These are phyloP conservation scores for Bergia puertoricense DNA, from an alignment of 92 coral and sea anemone species.

Conservation along the genomic window DNA sequence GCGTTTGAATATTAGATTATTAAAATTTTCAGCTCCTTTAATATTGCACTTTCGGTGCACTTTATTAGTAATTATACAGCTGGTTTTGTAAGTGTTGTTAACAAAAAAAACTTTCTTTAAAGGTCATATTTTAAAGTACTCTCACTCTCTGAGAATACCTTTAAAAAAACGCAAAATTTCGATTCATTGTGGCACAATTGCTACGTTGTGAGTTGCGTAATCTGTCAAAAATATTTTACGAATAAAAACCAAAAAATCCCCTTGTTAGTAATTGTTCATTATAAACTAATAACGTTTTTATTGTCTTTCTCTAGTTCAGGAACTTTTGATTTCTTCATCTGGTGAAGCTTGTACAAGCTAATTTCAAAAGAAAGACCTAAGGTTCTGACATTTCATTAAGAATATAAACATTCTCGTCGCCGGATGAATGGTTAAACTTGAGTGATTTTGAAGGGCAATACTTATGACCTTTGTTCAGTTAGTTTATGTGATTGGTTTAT, in stretches of 20 bases:
- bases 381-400: neutral
- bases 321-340: too few relatives aligned
- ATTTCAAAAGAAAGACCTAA: neutral
- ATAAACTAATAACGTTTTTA: too few relatives aligned
- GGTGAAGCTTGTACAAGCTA: neutral
- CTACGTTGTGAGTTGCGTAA: neutral
- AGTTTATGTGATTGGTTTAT: constrained; percentile 1
- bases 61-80: neutral
- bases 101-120: neutral
- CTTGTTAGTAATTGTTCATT: neutral
- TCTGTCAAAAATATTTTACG: neutral
- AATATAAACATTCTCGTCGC: neutral
- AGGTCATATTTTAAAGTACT: neutral
- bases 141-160: neutral
- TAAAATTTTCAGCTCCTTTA: neutral
- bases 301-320: neutral
- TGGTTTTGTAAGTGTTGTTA: neutral
- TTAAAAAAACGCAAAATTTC: neutral
- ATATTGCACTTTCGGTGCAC: neutral
- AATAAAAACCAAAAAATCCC: neutral
- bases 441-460: neutral
- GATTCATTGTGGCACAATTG: neutral
- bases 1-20: too few relatives aligned
- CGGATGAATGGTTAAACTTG: neutral
- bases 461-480: neutral